A percentile compares a stretch with the other conserved stretches of the same genome.
phyloP scores from a whole-genome alignment of 2,113 vertebrate genomes.

The Cinclus mexicanus region DNA sequence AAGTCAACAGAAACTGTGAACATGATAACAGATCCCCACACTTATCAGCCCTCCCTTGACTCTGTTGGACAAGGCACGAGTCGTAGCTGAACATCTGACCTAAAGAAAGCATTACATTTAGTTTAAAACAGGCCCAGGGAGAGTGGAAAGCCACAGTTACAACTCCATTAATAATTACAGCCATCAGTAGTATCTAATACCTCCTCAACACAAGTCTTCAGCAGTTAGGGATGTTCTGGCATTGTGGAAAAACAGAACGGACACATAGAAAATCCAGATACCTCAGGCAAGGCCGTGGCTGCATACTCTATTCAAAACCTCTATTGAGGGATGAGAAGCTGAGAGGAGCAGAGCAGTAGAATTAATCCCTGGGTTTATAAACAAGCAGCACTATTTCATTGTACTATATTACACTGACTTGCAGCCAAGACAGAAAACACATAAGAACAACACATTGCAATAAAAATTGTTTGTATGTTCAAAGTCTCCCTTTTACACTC shows the following conservation, averaged over 20 bases:
- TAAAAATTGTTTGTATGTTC: neutral
- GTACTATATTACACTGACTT: neutral
- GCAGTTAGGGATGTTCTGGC: neutral
- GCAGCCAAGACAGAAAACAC: neutral
- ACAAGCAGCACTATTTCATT: neutral
- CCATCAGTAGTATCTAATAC: neutral
- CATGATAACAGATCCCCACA: neutral
- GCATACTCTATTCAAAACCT: neutral
- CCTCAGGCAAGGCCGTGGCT: neutral
- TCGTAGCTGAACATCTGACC: neutral
- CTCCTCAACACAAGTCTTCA: neutral
- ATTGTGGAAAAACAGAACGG: neutral
- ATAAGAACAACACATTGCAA: neutral
- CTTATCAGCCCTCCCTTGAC: neutral
- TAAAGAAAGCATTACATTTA: neutral
- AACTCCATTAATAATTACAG: neutral
- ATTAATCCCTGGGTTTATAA: neutral
- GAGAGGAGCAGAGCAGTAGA: neutral
- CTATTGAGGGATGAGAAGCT: neutral
- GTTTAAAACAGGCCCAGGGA: neutral
- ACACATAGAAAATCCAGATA: neutral
- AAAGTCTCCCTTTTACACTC: neutral
- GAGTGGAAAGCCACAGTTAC: neutral
- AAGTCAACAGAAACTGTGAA: neutral
- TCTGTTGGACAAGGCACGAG: fast-evolving